A percentile compares a stretch with the other conserved stretches of the same genome.
phyloP scores from a whole-genome alignment of 2,113 vertebrate species.

The Trogon surrucura region DNA sequence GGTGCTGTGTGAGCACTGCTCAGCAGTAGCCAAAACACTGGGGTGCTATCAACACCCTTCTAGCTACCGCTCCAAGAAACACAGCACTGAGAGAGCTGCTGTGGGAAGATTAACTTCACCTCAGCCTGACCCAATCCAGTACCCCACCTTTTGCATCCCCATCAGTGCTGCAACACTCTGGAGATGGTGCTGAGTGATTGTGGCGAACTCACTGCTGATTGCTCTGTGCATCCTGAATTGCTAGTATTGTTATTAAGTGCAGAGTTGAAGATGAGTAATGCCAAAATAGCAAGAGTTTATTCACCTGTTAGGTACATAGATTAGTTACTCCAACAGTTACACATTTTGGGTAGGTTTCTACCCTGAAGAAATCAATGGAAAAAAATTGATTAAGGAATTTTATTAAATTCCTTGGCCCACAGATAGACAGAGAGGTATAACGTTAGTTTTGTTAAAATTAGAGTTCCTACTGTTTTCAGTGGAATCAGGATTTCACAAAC shows the following conservation, averaged over 20 bases:
- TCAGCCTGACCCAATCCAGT: no score
- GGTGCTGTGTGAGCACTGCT: no score
- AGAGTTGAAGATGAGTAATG: not conserved
- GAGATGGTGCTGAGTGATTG: not conserved
- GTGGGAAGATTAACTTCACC: no score
- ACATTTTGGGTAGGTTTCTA: not conserved
- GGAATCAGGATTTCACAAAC: not conserved
- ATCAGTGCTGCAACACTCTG: not conserved
- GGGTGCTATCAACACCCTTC: no score
- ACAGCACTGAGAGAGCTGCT: no score
- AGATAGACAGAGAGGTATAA: not conserved
- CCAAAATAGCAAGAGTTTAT: not conserved
- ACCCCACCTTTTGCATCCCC: not conserved
- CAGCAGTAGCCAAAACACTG: no score
- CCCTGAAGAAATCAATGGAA: not conserved
- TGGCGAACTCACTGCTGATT: not conserved
- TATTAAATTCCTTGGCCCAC: not conserved
- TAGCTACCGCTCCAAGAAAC: no score
- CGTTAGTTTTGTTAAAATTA: not conserved
- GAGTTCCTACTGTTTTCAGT: not conserved
- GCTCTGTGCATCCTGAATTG: not conserved
- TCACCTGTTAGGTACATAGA: not conserved
- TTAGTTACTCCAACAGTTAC: not conserved
- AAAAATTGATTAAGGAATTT: not conserved
- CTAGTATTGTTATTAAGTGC: rapidly evolving